Conservation (phyloP, 2,113 vertebrate species). For the Typhlomys cinereus region DNA sequence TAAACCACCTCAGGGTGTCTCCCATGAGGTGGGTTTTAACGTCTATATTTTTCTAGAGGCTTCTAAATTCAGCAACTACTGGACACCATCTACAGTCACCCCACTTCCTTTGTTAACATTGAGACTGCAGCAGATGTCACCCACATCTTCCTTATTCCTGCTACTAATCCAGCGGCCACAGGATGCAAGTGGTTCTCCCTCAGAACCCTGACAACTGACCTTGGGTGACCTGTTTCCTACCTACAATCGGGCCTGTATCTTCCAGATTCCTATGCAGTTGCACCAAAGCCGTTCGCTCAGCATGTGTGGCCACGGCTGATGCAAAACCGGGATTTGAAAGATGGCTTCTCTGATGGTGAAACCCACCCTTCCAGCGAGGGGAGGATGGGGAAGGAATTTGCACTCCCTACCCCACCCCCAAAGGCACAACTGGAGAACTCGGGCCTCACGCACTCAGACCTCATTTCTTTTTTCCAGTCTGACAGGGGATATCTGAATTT, state of each 20-base stretch:
- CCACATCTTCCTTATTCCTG: not conserved
- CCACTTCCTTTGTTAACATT: not conserved
- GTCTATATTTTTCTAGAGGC: not conserved
- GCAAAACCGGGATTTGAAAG: not conserved
- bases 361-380: not conserved
- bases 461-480: not conserved
- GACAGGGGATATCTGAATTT: not conserved
- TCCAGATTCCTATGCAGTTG: not conserved
- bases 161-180: not conserved
- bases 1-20: not conserved
- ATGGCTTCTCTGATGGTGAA: not conserved
- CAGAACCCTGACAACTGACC: not conserved
- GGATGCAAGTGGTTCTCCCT: not conserved
- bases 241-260: not conserved
- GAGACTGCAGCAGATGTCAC: not conserved
- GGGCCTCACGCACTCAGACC: not conserved
- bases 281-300: not conserved
- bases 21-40: not conserved
- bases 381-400: not conserved
- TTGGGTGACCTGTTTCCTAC: not conserved
- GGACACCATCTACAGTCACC: not conserved
- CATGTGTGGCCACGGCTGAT: not conserved
- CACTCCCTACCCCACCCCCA: not conserved
- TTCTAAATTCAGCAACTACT: not conserved
- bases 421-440: not conserved